phyloP scores from a whole-genome alignment of 2,113 vertebrate genomes.

The Phoxinus phoxinus region DNA sequence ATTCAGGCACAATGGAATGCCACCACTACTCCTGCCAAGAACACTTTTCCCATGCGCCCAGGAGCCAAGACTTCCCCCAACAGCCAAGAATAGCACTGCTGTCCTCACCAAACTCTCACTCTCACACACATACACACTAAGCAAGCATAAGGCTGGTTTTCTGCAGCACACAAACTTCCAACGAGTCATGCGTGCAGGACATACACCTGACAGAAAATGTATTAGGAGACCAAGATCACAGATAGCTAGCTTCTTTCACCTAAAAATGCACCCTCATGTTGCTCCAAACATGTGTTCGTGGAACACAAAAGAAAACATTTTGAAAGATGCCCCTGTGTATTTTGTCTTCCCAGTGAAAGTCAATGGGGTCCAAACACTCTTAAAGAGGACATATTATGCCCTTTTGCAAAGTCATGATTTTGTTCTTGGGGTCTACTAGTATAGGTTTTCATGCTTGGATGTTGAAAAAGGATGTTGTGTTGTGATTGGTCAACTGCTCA shows the following conservation, averaged over 20 bases:
- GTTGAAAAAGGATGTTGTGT: no score
- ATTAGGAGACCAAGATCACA: constrained; percentile 17
- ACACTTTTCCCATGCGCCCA: constrained; percentile 78
- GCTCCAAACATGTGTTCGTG: not conserved
- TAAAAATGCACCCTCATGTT: not conserved
- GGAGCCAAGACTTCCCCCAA: constrained; percentile 77
- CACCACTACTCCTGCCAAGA: constrained; percentile 73
- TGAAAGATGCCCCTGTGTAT: not conserved
- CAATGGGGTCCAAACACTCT: not conserved
- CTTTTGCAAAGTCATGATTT: no score
- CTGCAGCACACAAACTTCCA: constrained; percentile 29
- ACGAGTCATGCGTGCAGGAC: constrained; percentile 17
- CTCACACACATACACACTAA: constrained; percentile 24
- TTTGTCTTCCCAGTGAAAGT: not conserved
- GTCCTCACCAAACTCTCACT: constrained; percentile 52
- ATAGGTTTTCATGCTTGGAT: no score
- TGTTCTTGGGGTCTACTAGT: no score
- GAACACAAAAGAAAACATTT: not conserved
- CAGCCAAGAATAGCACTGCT: constrained; percentile 76
- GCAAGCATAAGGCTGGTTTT: constrained; percentile 38
- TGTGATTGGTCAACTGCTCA: no score
- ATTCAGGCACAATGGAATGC: constrained; percentile 73
- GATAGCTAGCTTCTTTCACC: constrained; percentile 2
- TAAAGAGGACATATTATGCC: no score
- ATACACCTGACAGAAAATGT: constrained; percentile 7